These are phyloP conservation scores for Melanogrammus aeglefinus DNA, from an alignment of 2,797 vertebrate genomes.

Conservation along the genomic window DNA sequence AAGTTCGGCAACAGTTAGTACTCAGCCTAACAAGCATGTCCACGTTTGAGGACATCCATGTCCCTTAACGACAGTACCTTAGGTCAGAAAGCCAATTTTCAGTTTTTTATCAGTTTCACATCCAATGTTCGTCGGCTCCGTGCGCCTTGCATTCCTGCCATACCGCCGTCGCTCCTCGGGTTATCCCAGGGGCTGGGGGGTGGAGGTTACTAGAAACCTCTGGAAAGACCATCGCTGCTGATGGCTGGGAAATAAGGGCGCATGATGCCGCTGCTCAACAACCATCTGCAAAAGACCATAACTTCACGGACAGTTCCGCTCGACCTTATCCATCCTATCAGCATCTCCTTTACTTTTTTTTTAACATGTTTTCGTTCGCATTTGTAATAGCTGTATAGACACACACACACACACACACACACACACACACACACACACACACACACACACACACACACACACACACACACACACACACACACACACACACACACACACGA, in stretches of 20 bases:
- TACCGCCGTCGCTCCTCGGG: constrained; percentile 55
- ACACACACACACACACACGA: not conserved
- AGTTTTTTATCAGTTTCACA: constrained; percentile 27
- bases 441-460: constrained; percentile 6
- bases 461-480: not conserved
- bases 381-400: not conserved
- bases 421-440: constrained; percentile 8
- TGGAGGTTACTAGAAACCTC: not conserved
- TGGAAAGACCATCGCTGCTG: constrained; percentile 11
- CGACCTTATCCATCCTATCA: not conserved
- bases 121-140: constrained; percentile 28
- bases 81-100: not conserved
- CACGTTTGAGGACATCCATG: no score
- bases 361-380: not conserved
- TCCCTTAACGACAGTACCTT: not conserved
- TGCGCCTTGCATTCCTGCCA: constrained; percentile 60
- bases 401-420: not conserved
- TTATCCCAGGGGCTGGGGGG: constrained; percentile 46
- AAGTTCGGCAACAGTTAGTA: no score
- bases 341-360: not conserved
- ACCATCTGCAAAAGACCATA: not conserved
- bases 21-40: no score
- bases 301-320: not conserved
- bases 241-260: not conserved
- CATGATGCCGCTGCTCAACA: not conserved